Evolutionary conservation across 2,888 invertebrate species (phyloP), one percentile per base, ranked within the genome.

Genomic region (Prosapia bicincta): DNA sequence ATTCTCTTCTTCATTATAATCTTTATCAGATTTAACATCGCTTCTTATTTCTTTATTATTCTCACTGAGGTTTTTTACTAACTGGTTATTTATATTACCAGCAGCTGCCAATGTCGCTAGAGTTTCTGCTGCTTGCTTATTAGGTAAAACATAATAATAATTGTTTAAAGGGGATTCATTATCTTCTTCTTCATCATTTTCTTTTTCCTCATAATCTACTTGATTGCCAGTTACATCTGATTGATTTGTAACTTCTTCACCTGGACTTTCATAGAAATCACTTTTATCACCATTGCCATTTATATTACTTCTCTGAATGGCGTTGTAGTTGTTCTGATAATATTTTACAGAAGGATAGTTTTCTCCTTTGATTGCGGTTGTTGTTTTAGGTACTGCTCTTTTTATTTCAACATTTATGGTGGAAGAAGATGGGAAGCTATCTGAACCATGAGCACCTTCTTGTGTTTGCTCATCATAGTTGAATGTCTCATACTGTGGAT

Each of bases 381-480:
- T n/a, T 3, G 32, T 38, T 28, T 71, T 75, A 24, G 26, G 26
- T 9, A 68, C 54, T 68, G 71, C 71, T 20, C 71, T 65, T 28
- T 71, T 75, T 15, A 71, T 25, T n/a, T 67, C 71, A 5, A 68
- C 68, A 26, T 26, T 74, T 26, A 78, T 81, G 83, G 81, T 66
- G 5, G 83, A 83, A 28, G 83, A 78, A 0, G 80, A 71, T 13
- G 83, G 81, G 30, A 83, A 82, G 38, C 75, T 81, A 30, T 79
- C 77, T 43, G 76, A 76, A 20, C 78, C 79, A 54, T 78, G 75
- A 20, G 79, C 79, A 24, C 80, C 79, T 70, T 82, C 81, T 75
- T 81, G 79, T 20, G 83, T 83, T 75, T 85, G 84, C 78, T 87
- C 86, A 78, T 86, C 85, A 80, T 86, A 87, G 79, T 86, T 86